Evolutionary conservation across 2,888 invertebrate genomes (phyloP).

Genomic region (Ommatoiulus sabulosus): DNA sequence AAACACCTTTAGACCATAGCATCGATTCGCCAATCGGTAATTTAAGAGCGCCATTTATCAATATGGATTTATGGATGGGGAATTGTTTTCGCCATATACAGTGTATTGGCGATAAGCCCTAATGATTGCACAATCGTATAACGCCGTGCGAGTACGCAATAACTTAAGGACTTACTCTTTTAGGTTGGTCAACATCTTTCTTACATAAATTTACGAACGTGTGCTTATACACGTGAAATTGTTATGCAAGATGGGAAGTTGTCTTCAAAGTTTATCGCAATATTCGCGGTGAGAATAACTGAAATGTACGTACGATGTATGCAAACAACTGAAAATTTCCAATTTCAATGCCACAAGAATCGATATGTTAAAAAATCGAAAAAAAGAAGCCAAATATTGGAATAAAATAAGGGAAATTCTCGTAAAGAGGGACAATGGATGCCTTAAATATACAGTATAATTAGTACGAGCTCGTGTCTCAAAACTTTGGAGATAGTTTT

Average conservation of each 20-base stretch:
- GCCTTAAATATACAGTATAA: too few relatives aligned
- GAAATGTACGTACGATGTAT: neutral
- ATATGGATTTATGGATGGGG: slow-evolving; percentile 27
- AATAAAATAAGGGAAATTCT: too few relatives aligned
- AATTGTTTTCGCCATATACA: neutral
- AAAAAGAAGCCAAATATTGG: too few relatives aligned
- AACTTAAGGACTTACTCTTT: neutral
- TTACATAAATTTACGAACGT: neutral
- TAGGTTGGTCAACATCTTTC: neutral
- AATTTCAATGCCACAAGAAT: too few relatives aligned
- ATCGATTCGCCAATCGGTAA: neutral
- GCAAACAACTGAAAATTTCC: neutral
- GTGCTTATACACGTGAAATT: neutral
- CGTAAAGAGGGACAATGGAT: too few relatives aligned
- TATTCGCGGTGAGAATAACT: neutral
- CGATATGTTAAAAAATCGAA: too few relatives aligned
- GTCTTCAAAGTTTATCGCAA: neutral
- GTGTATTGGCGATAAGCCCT: neutral
- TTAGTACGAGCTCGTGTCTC: too few relatives aligned
- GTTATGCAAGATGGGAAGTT: neutral
- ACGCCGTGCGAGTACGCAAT: neutral
- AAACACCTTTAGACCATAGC: neutral
- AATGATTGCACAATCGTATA: slow-evolving; percentile 3
- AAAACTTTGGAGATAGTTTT: too few relatives aligned
- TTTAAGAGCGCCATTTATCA: slow-evolving; percentile 31